These are phyloP conservation scores for Mylabris sibirica DNA, from an alignment of 2,888 invertebrate genomes.

Conservation along the genomic window DNA sequence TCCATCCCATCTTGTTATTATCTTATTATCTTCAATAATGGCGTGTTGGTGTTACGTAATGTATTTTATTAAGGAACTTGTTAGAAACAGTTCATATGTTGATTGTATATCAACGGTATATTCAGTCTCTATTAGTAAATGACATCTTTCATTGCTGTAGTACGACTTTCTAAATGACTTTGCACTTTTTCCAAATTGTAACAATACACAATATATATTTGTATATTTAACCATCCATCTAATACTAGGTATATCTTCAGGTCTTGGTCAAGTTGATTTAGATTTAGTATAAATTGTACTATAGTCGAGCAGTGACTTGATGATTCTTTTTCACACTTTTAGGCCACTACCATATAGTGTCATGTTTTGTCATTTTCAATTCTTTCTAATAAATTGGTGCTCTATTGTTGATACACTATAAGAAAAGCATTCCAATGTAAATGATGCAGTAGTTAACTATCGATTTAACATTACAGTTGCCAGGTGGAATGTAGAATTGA, in stretches of 20 bases:
- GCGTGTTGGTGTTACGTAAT: slow-evolving; percentile 6
- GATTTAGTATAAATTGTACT: not conserved
- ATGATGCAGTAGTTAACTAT: not conserved
- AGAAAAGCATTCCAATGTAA: slow-evolving; percentile 3
- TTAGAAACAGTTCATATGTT: slow-evolving; percentile 1
- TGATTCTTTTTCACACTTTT: not conserved
- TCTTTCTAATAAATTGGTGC: not conserved
- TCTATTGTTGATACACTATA: not conserved
- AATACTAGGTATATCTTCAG: too few relatives aligned
- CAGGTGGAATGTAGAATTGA: slow-evolving; percentile 8
- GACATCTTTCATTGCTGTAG: slow-evolving; percentile 11
- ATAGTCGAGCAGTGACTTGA: not conserved
- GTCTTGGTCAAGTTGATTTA: not conserved
- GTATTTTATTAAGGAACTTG: not conserved
- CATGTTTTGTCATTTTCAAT: not conserved
- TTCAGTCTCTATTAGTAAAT: slow-evolving; percentile 12
- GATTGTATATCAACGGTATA: not conserved
- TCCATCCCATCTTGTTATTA: not conserved
- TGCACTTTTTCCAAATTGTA: slow-evolving; percentile 32
- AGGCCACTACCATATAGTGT: not conserved
- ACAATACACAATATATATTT: slow-evolving; percentile 32
- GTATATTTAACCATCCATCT: too few relatives aligned
- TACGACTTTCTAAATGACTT: slow-evolving; percentile 28
- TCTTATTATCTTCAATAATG: slow-evolving; percentile 13
- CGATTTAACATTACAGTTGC: slow-evolving; percentile 7